Conservation (phyloP, 2,888 invertebrate species). For the Drosophila crucigera region DNA sequence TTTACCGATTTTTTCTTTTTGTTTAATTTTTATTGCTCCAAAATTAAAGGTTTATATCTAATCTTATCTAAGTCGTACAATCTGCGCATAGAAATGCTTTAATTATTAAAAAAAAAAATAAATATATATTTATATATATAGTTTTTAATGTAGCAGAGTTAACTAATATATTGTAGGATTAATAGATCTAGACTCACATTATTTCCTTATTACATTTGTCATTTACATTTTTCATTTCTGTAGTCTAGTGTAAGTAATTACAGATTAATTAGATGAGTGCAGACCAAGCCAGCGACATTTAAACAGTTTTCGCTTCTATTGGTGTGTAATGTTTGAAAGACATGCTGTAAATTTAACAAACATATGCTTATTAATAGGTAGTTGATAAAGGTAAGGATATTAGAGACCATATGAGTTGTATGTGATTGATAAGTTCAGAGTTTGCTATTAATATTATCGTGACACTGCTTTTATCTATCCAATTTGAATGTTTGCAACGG, state of each 20-base stretch:
- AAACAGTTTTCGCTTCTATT: not conserved
- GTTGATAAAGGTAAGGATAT: conserved; percentile 17
- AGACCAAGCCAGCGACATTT: not conserved
- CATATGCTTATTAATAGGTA: conserved; percentile 40
- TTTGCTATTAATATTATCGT: conserved; percentile 18
- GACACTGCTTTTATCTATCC: conserved; percentile 42
- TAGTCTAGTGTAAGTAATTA: not conserved
- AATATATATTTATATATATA: not conserved
- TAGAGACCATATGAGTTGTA: not conserved
- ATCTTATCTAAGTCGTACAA: not conserved
- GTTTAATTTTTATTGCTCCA: not conserved
- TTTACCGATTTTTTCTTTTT: not conserved
- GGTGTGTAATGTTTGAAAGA: conserved; percentile 4
- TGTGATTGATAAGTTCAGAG: conserved; percentile 9
- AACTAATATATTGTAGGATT: not conserved
- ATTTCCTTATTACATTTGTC: not conserved
- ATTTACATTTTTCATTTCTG: not conserved
- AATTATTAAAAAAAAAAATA: not conserved
- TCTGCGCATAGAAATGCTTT: not conserved
- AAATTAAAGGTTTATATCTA: not conserved
- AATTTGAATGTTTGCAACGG: conserved; percentile 43
- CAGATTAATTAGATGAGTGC: not conserved
- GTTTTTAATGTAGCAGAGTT: not conserved
- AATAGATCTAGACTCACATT: not conserved
- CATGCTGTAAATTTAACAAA: conserved; percentile 31